Percentiles rank a stretch among this genome's conserved stretches.
Conservation (phyloP, 2,888 invertebrate species). For the Chalcis sispes region DNA sequence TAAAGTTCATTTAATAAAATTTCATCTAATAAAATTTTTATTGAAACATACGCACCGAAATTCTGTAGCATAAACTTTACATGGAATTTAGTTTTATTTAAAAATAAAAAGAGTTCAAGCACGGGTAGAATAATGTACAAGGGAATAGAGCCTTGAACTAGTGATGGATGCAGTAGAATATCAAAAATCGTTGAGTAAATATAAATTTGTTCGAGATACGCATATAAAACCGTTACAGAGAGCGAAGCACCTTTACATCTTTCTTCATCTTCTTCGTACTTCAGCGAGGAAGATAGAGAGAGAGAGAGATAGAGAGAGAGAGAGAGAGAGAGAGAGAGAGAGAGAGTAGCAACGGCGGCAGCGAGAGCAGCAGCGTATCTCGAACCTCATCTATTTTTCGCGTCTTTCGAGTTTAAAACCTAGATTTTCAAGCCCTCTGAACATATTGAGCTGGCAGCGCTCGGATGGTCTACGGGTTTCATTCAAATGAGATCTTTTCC, state of each 20-base stretch:
- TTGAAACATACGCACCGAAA: too few relatives aligned
- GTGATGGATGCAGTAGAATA: too few relatives aligned
- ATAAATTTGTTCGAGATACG: constrained; percentile 64
- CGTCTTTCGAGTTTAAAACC: constrained; percentile 58
- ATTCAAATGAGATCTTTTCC: constrained; percentile 71
- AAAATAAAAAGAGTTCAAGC: too few relatives aligned
- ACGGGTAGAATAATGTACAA: too few relatives aligned
- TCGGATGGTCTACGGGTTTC: constrained; percentile 63
- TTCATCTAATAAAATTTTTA: too few relatives aligned
- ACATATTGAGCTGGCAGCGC: constrained; percentile 64
- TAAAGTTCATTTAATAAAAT: too few relatives aligned
- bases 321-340: too few relatives aligned
- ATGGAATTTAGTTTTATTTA: too few relatives aligned
- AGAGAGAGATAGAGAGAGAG: too few relatives aligned
- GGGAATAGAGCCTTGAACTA: too few relatives aligned
- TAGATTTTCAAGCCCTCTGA: constrained; percentile 63
- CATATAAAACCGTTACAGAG: constrained; percentile 48
- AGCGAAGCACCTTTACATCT: constrained; percentile 14
- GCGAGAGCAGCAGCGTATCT: constrained; percentile 20
- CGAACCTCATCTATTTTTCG: constrained; percentile 56
- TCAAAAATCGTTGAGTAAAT: constrained; percentile 66
- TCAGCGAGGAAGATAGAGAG: too few relatives aligned
- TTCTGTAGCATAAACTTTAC: too few relatives aligned
- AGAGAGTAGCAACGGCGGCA: not conserved
- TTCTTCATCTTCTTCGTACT: constrained; percentile 50